Conservation (phyloP, 1,140 invertebrate genomes). For the Drosophila sechellia region DNA sequence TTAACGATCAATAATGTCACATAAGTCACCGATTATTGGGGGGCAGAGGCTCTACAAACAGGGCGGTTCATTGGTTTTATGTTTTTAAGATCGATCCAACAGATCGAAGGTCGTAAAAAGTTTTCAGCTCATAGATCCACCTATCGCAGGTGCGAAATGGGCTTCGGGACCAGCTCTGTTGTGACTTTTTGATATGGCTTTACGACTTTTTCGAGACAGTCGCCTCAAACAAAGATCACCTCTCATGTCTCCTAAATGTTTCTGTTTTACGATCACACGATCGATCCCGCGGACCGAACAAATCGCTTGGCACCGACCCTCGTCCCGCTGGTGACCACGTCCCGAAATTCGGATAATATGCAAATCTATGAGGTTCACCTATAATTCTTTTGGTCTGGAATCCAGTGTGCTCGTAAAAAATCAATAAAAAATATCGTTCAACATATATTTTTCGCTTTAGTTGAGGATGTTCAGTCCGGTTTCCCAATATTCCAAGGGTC, state of each 20-base stretch:
- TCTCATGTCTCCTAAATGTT: constrained; percentile 38
- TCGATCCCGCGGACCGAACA: constrained; percentile 50
- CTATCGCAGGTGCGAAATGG: constrained; percentile 69
- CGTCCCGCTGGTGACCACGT: constrained; percentile 30
- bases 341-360: constrained; percentile 45
- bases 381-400: constrained; percentile 60
- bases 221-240: constrained; percentile 16
- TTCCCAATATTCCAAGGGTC: constrained; percentile 34
- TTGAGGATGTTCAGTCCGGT: constrained; percentile 23
- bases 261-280: constrained; percentile 72
- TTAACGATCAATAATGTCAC: constrained; percentile 80
- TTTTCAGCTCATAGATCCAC: constrained; percentile 36
- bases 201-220: constrained; percentile 64
- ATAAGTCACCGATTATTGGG: constrained; percentile 76
- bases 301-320: constrained; percentile 66
- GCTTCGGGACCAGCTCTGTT: constrained; percentile 52
- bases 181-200: constrained; percentile 61
- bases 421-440: constrained; percentile 58
- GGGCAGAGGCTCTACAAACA: constrained; percentile 11
- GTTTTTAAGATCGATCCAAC: constrained; percentile 15
- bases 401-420: constrained; percentile 62
- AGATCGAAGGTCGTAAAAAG: constrained; percentile 56
- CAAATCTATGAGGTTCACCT: constrained; percentile 43
- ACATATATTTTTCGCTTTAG: constrained; percentile 31
- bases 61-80: constrained; percentile 55